phyloP scores from a whole-genome alignment of 1,140 invertebrate species.

The Bombyx mori region DNA sequence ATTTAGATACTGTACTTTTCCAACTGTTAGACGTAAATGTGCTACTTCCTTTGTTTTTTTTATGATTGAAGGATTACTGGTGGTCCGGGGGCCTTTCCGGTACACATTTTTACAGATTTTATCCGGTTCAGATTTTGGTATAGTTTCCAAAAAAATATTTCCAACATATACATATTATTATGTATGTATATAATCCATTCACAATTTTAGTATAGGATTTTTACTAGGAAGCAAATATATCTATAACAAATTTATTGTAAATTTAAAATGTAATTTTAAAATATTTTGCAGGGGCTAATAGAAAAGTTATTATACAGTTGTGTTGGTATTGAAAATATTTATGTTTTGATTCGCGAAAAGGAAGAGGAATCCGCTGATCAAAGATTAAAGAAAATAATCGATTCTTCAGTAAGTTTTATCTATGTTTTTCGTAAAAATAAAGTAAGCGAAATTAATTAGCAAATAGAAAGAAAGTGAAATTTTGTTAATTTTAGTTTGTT shows the following conservation, averaged over 20 bases:
- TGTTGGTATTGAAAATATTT: constrained; percentile 7
- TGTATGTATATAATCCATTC: too few species aligned
- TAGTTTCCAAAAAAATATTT: background rate
- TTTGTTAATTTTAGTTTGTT: background rate
- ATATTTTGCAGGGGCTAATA: constrained; percentile 6
- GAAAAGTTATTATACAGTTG: constrained; percentile 12
- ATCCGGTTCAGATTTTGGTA: background rate
- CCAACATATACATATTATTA: too few species aligned
- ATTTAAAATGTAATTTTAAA: background rate
- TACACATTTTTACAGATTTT: too few species aligned
- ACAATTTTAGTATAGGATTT: too few species aligned
- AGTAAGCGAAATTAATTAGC: background rate
- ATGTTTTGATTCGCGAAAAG: constrained; percentile 8
- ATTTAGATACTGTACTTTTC: too few species aligned
- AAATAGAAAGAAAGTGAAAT: background rate
- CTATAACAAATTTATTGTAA: too few species aligned
- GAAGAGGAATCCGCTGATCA: constrained; percentile 4
- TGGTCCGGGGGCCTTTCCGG: too few species aligned
- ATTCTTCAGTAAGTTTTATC: constrained; percentile 6
- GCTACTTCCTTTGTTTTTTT: too few species aligned
- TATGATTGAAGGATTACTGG: too few species aligned
- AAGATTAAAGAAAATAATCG: constrained; percentile 5
- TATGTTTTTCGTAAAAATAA: background rate
- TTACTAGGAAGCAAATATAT: too few species aligned
- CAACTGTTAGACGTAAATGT: too few species aligned